Evolutionary conservation across 30 jellyfish, hydroid and myxozoan genomes (phyloP), one percentile per base, ranked within the genome.

Genomic region (Aurelia sp.): DNA sequence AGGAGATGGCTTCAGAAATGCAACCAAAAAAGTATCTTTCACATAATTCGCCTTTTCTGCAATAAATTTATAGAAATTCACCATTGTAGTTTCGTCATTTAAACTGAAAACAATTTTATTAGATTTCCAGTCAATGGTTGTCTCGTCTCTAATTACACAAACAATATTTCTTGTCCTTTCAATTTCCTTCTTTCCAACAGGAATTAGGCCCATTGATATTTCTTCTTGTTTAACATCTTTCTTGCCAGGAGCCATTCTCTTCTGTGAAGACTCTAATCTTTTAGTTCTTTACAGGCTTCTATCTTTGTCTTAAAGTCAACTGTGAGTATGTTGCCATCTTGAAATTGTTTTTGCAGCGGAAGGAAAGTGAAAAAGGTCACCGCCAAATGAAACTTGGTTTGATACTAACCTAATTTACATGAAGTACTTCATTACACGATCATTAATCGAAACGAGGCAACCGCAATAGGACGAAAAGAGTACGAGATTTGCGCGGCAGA

Each of bases 231-330:
- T 68, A 4, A 47, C 50, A 44, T 81, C 91, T 31, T 66, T 81
- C 70, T 81, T 81, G 27, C 91, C 91, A 0, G 91, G 91, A 44
- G 91, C 83, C 91, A 81, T 79, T 16, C 44, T 77, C 20, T 17
- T 27, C 33, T 27, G 33, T 27, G 2, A 27, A 27, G 33, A 27
- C 33, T 2, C 33, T 27, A 2, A 2, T 27, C 33, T 27, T 27
- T 27, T 27, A 27, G 33, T 2, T 27, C 33, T 2, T 27, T 27
- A 27, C 1, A 27, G 55, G 55, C 55, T 44, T 44, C 55, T 44
- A 44, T 8, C 55, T 44, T 0, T 16, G 55, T 5, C 9, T 44
- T 44, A 44, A 44, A 44, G 17, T 1, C 55, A 44, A 44, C 55
- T 7, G 17, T 1, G 55, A 44, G 55, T 44, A 44, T 9, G 3